Percentiles rank a stretch among this genome's conserved stretches.
Evolutionary conservation across 2,888 invertebrate species (phyloP).

Genomic region (Subacronicta megacephala): DNA sequence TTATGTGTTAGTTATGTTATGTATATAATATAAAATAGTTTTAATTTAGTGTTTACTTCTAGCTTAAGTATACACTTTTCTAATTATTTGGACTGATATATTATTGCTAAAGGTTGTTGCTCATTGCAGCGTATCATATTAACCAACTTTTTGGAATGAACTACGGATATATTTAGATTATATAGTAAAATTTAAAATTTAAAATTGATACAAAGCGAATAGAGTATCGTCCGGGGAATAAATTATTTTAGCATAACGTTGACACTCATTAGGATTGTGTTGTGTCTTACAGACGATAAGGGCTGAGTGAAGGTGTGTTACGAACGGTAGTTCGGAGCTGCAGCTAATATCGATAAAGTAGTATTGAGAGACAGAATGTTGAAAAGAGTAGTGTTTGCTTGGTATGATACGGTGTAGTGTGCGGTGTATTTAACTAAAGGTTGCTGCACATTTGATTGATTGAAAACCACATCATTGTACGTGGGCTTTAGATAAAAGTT

Average conservation of each 20-base stretch:
- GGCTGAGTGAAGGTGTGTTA: too few relatives aligned
- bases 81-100: constrained; percentile 36
- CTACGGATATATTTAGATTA: background rate
- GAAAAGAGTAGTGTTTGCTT: background rate
- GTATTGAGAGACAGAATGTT: background rate
- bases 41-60: constrained; percentile 21
- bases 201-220: background rate
- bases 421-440: constrained; percentile 1
- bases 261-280: too few relatives aligned
- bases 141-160: background rate
- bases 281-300: too few relatives aligned
- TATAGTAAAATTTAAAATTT: background rate
- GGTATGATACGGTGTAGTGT: constrained; percentile 3
- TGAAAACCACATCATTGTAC: too few relatives aligned
- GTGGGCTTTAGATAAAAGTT: background rate
- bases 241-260: too few relatives aligned
- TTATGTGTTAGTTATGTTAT: constrained; percentile 32
- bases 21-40: constrained; percentile 39
- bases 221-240: too few relatives aligned
- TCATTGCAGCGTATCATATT: constrained; percentile 12
- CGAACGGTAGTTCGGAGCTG: too few relatives aligned
- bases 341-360: too few relatives aligned
- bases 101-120: constrained; percentile 18
- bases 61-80: constrained; percentile 13
- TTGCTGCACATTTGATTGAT: background rate